A percentile compares a stretch with the other conserved stretches of the same genome.
These are phyloP conservation scores for Dromas ardeola DNA, from an alignment of 2,113 vertebrate species.

Conservation along the genomic window DNA sequence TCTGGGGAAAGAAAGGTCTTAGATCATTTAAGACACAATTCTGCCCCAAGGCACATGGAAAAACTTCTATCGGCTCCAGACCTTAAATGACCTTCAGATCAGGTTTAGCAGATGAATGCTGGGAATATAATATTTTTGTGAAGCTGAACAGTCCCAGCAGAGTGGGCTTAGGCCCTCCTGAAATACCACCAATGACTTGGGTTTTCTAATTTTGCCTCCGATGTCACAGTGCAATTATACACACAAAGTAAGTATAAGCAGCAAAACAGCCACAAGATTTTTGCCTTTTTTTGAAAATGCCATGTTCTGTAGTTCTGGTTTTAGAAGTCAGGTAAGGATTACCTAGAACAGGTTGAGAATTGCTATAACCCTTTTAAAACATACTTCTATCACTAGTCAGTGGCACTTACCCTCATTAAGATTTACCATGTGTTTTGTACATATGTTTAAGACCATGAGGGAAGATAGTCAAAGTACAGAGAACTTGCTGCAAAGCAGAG, in stretches of 20 bases:
- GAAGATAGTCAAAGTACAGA: neutral
- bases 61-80: neutral
- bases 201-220: neutral
- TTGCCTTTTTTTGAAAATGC: neutral
- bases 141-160: neutral
- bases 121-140: neutral
- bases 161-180: neutral
- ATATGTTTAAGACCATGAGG: neutral
- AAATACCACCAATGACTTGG: rapidly evolving
- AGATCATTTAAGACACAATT: neutral
- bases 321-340: neutral
- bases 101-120: neutral
- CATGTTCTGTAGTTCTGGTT: neutral
- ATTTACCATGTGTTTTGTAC: neutral
- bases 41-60: neutral
- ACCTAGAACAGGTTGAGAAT: neutral
- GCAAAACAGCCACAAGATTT: neutral
- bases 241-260: neutral
- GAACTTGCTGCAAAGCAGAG: neutral
- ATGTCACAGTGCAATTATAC: neutral
- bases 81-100: neutral
- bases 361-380: neutral
- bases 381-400: neutral
- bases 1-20: neutral
- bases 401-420: neutral